Percentiles rank a stretch among this genome's conserved stretches.
Conservation (phyloP, 2,797 vertebrate genomes). For the Cyclura pinguis region DNA sequence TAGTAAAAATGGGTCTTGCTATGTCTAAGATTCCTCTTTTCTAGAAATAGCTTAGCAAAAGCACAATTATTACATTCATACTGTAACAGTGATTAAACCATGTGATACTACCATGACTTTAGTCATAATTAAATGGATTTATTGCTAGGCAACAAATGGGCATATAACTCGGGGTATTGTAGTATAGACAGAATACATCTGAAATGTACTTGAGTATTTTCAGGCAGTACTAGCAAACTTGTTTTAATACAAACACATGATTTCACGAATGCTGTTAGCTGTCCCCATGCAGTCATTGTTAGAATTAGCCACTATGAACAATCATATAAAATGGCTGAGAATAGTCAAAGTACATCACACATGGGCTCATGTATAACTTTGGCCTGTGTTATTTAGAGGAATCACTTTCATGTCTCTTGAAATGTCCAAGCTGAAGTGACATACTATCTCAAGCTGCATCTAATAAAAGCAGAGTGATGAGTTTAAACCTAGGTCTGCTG, state of each 20-base stretch:
- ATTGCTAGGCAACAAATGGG: slow-evolving; percentile 52
- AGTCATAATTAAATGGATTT: slow-evolving; percentile 58
- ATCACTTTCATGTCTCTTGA: background rate
- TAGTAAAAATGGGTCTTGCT: background rate
- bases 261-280: slow-evolving; percentile 19
- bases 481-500: background rate
- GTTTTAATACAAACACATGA: slow-evolving; percentile 52
- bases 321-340: background rate
- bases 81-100: slow-evolving; percentile 58
- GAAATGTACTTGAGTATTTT: background rate
- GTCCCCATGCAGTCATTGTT: background rate
- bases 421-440: background rate
- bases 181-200: slow-evolving; percentile 6
- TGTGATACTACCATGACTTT: slow-evolving; percentile 72
- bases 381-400: background rate
- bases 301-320: background rate
- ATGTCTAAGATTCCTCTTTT: slow-evolving; percentile 6
- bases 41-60: slow-evolving; percentile 12
- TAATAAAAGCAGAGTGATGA: background rate
- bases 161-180: background rate
- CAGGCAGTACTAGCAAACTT: slow-evolving; percentile 37
- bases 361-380: background rate
- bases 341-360: background rate
- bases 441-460: background rate
- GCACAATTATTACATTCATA: slow-evolving; percentile 63